These are phyloP conservation scores for Oreotrochilus melanogaster DNA, from an alignment of 2,113 vertebrate species.

Conservation along the genomic window DNA sequence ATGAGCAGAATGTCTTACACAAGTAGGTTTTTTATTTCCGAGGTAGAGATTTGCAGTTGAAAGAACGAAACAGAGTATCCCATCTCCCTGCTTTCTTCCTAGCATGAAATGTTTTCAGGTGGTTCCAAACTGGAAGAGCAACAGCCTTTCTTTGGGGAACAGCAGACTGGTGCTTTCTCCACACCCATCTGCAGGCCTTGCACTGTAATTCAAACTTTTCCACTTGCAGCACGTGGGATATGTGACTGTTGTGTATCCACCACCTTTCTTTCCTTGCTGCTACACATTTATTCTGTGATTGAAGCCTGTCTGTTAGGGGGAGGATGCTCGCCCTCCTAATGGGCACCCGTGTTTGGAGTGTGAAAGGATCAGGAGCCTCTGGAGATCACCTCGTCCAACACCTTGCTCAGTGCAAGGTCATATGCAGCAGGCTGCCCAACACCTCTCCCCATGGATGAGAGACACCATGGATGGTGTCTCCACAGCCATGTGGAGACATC, in stretches of 20 bases:
- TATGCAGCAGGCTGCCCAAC: not conserved
- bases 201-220: not conserved
- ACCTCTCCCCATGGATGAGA: not conserved
- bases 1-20: not conserved
- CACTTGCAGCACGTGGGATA: not conserved
- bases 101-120: not conserved
- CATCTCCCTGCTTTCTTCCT: not conserved
- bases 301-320: rapidly evolving
- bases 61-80: not conserved
- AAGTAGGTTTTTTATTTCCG: not conserved
- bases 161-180: not conserved
- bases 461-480: not conserved
- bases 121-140: not conserved
- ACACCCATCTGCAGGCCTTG: not conserved
- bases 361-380: not conserved
- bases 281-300: rapidly evolving
- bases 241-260: not conserved
- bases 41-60: not conserved
- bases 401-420: not conserved
- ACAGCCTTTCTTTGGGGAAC: not conserved
- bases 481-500: not conserved
- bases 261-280: not conserved
- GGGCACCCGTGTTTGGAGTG: rapidly evolving
- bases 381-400: rapidly evolving
- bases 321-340: not conserved